Conservation (phyloP, 2,113 vertebrate genomes). For the Cardinalis cardinalis region DNA sequence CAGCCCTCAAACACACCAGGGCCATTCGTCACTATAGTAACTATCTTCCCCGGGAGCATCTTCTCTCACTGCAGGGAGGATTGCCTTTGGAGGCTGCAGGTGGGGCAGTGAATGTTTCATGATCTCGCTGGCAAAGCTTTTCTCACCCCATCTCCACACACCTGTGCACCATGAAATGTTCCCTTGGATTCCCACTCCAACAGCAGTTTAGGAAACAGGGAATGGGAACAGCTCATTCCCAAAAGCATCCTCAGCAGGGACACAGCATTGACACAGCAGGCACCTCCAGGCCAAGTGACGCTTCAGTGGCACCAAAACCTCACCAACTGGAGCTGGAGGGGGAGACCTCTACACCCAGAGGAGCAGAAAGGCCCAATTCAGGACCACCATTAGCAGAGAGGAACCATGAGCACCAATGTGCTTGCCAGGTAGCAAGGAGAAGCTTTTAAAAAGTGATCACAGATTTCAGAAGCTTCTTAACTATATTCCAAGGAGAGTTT, state of each 20-base stretch:
- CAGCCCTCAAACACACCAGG: neutral
- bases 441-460: neutral
- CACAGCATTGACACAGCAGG: neutral
- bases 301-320: neutral
- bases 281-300: neutral
- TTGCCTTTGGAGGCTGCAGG: neutral
- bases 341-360: neutral
- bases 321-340: neutral
- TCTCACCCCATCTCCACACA: neutral
- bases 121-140: neutral
- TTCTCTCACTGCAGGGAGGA: neutral
- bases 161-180: neutral
- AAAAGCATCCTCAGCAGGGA: neutral
- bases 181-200: neutral
- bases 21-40: slow-evolving; percentile 30
- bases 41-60: slow-evolving; percentile 32
- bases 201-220: neutral
- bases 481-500: neutral
- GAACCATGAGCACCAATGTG: neutral
- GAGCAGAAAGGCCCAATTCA: neutral
- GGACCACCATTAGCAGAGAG: neutral
- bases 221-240: neutral
- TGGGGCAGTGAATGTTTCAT: neutral
- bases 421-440: neutral
- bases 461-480: neutral